Evolutionary conservation across 2,888 invertebrate species (phyloP).

Genomic region (Crioceris asparagi): DNA sequence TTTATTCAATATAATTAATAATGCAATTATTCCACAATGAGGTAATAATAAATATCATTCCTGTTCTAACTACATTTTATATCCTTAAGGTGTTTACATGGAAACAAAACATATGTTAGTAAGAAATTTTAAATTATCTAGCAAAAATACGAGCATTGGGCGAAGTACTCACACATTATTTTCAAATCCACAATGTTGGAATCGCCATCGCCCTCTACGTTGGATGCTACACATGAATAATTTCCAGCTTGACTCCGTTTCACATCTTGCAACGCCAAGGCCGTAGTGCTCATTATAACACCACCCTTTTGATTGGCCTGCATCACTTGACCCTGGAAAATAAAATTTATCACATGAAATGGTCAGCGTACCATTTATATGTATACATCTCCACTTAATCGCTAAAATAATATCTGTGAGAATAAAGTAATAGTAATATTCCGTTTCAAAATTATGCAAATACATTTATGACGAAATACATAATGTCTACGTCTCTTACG

Average conservation of each 20-base stretch:
- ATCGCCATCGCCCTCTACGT: slow-evolving; percentile 83
- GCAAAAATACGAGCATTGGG: no score
- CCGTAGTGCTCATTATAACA: slow-evolving; percentile 76
- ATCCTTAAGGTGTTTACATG: no score
- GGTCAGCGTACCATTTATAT: no score
- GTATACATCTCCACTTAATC: no score
- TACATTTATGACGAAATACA: not conserved
- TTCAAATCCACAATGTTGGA: slow-evolving; percentile 71
- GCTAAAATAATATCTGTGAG: no score
- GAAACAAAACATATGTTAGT: no score
- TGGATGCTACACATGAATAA: slow-evolving; percentile 82
- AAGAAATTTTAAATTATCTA: no score
- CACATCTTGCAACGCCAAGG: slow-evolving; percentile 71
- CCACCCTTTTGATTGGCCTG: slow-evolving; percentile 78
- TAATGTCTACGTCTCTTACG: no score
- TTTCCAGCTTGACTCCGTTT: slow-evolving; percentile 73
- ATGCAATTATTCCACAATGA: not conserved
- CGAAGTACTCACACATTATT: slow-evolving; percentile 75
- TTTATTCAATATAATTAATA: not conserved
- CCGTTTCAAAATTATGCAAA: not conserved
- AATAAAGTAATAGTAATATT: not conserved
- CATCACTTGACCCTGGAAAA: slow-evolving; percentile 64
- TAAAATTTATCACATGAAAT: slow-evolving; percentile 15
- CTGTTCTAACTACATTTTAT: no score
- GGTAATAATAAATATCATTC: no score